Evolutionary conservation across 1,140 invertebrate species (phyloP).

Genomic region (Octopus bimaculoides): DNA sequence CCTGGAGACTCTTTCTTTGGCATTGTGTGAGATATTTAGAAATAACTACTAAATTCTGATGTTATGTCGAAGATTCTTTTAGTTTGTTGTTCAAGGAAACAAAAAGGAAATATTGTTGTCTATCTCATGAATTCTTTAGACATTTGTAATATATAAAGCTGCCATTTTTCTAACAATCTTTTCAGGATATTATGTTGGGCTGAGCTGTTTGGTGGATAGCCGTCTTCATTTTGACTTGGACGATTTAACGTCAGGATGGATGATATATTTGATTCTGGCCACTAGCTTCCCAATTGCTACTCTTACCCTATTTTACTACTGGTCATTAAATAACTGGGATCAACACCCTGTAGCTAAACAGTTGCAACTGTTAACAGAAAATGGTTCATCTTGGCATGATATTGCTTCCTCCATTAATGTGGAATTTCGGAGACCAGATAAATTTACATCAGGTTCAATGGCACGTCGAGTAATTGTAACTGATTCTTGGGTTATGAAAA

Average conservation of each 20-base stretch:
- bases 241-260: conserved; percentile 33
- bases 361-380: conserved; percentile 64
- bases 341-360: conserved; percentile 74
- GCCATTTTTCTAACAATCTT: conserved; percentile 13
- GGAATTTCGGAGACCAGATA: conserved; percentile 75
- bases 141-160: too few species aligned
- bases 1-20: too few species aligned
- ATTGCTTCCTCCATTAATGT: conserved; percentile 73
- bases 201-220: conserved; percentile 40
- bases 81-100: too few species aligned
- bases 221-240: conserved; percentile 37
- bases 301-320: conserved; percentile 54
- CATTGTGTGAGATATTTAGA: too few species aligned
- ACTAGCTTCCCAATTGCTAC: conserved; percentile 35
- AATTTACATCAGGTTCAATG: conserved; percentile 67
- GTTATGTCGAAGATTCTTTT: too few species aligned
- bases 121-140: too few species aligned
- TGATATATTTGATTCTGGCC: conserved; percentile 34
- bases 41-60: too few species aligned
- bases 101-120: too few species aligned
- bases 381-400: conserved; percentile 62
- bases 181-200: conserved; percentile 48
- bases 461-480: conserved; percentile 74
- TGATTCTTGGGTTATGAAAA: conserved; percentile 86
- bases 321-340: conserved; percentile 69